phyloP scores from a whole-genome alignment of 2,113 vertebrate species.

The Fukomys damarensis region DNA sequence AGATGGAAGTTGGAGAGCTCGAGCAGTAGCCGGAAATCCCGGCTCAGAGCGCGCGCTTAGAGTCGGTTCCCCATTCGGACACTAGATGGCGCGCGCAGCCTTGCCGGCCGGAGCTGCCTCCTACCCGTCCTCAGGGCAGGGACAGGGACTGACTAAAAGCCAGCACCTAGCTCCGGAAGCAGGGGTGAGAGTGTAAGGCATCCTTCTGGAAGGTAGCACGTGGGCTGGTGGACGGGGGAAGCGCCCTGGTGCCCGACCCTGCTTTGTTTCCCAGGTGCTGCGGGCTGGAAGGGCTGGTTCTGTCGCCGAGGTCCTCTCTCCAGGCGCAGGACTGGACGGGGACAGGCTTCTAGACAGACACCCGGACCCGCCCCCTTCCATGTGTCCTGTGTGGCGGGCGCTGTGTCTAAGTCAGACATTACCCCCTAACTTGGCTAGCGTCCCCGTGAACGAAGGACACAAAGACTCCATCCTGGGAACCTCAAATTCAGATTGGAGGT shows the following conservation, averaged over 20 bases:
- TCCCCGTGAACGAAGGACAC: not conserved
- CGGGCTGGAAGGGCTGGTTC: not conserved
- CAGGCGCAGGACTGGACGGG: too few relatives aligned
- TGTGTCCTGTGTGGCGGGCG: accelerated
- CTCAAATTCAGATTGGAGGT: not conserved
- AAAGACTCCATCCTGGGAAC: not conserved
- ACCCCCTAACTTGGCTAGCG: not conserved
- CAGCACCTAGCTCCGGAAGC: not conserved
- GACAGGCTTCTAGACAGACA: not conserved
- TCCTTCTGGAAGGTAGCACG: not conserved
- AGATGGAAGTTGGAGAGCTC: constrained; percentile 1
- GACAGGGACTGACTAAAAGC: not conserved
- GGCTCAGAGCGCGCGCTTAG: not conserved
- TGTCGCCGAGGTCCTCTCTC: not conserved
- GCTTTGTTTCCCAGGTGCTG: not conserved
- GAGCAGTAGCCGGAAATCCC: accelerated
- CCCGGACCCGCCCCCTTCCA: not conserved
- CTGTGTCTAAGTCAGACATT: not conserved
- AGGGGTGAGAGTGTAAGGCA: not conserved
- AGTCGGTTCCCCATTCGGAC: constrained; percentile 51
- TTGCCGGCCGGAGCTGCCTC: not conserved
- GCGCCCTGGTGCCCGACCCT: not conserved
- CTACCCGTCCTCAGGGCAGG: not conserved
- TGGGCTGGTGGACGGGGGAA: not conserved
- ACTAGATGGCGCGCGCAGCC: constrained; percentile 84